phyloP scores from a whole-genome alignment of 2,888 invertebrate genomes.

The Machimus atricapillus region DNA sequence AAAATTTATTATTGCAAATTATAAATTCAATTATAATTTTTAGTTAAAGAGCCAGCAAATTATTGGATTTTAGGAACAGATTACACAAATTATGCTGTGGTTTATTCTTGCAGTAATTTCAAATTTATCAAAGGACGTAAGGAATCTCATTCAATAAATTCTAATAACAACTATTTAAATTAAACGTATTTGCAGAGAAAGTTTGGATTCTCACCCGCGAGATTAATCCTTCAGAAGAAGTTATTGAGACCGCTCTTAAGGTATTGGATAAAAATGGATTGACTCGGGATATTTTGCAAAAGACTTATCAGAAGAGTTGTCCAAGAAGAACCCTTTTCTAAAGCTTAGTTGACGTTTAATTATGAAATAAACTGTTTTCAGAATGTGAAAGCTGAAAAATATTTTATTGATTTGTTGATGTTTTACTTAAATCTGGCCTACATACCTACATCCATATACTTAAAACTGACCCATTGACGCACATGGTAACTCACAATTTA shows the following conservation, averaged over 20 bases:
- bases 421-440: too few relatives aligned
- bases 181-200: not conserved
- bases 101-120: conserved; percentile 21
- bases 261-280: not conserved
- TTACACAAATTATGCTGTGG: not conserved
- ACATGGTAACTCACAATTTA: too few relatives aligned
- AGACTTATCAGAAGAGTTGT: not conserved
- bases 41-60: conserved; percentile 2
- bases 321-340: not conserved
- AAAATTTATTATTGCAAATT: not conserved
- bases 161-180: not conserved
- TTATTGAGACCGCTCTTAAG: not conserved
- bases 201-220: conserved; percentile 35
- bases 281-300: not conserved
- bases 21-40: not conserved
- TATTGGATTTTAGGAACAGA: conserved; percentile 26
- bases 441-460: too few relatives aligned
- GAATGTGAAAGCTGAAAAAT: too few relatives aligned
- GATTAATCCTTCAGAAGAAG: not conserved
- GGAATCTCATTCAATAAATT: not conserved
- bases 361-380: too few relatives aligned
- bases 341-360: not conserved
- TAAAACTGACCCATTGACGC: too few relatives aligned
- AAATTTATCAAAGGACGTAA: conserved; percentile 32
- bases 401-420: too few relatives aligned